A percentile compares a stretch with the other conserved stretches of the same genome.
Conservation (phyloP, 2,797 vertebrate species). For the Cichlasoma orientale region DNA sequence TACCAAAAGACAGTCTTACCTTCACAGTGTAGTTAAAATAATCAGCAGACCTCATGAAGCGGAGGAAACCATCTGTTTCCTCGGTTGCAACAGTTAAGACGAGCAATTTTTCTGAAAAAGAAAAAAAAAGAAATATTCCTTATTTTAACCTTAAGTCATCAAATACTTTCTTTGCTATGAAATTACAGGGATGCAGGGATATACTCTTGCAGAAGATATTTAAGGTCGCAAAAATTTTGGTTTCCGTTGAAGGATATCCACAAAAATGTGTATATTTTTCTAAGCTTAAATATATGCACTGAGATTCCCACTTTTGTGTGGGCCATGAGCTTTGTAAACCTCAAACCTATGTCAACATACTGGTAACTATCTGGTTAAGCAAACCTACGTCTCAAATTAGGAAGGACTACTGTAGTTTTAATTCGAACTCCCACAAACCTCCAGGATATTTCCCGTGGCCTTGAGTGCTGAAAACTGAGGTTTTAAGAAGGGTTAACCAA, state of each 20-base stretch:
- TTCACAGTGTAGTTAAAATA: constrained; percentile 97
- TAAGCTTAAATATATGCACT: constrained; percentile 48
- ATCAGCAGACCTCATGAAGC: constrained; percentile 92
- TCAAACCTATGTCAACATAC: constrained; percentile 78
- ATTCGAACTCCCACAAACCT: constrained; percentile 62
- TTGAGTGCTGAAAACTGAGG: constrained; percentile 56
- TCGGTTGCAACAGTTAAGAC: constrained; percentile 93
- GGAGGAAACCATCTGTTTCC: constrained; percentile 92
- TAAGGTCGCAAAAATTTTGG: constrained; percentile 21
- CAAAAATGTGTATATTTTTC: constrained; percentile 49
- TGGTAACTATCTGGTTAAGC: constrained; percentile 48
- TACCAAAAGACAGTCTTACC: constrained; percentile 75
- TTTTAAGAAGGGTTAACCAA: constrained; percentile 62
- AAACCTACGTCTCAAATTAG: constrained; percentile 48
- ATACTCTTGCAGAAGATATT: neutral
- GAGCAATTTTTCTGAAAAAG: constrained; percentile 88
- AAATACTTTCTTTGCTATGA: constrained; percentile 6
- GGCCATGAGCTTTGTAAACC: constrained; percentile 68
- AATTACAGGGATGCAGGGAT: constrained; percentile 38
- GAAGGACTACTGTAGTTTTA: constrained; percentile 29
- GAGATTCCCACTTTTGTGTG: constrained; percentile 47
- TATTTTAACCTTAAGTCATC: neutral
- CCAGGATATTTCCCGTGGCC: constrained; percentile 67
- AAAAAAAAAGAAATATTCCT: constrained; percentile 11
- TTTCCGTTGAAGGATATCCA: constrained; percentile 28